A percentile compares a stretch with the other conserved stretches of the same genome.
phyloP scores from a whole-genome alignment of 1,140 invertebrate species.

The Bombus impatiens region DNA sequence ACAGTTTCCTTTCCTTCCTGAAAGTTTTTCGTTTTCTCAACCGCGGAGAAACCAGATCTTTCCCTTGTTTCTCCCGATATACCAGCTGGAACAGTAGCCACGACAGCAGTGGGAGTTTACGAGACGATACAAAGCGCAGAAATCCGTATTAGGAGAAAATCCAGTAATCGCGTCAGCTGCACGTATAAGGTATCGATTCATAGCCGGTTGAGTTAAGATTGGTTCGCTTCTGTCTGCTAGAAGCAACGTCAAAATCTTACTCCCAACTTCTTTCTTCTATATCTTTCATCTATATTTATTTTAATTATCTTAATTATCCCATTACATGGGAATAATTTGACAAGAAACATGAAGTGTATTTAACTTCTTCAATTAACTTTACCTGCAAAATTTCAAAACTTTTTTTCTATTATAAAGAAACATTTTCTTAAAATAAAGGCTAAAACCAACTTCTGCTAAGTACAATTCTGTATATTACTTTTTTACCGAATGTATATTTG shows the following conservation, averaged over 20 bases:
- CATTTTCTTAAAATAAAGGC: no score
- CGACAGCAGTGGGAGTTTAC: slow-evolving; percentile 29
- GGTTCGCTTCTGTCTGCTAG: background rate
- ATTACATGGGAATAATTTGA: background rate
- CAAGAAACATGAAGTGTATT: no score
- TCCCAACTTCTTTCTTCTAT: background rate
- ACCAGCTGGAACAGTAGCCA: slow-evolving; percentile 11
- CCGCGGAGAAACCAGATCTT: slow-evolving; percentile 39
- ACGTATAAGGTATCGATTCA: slow-evolving; percentile 75
- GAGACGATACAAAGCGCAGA: slow-evolving; percentile 63
- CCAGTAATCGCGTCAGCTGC: slow-evolving; percentile 70
- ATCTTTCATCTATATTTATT: background rate
- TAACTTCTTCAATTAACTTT: no score
- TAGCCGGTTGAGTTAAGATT: slow-evolving; percentile 60
- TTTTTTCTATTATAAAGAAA: no score
- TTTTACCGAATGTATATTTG: background rate
- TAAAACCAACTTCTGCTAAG: no score
- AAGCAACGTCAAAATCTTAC: background rate
- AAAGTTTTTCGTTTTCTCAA: slow-evolving; percentile 23
- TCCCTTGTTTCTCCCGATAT: slow-evolving; percentile 2
- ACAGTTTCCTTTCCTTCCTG: slow-evolving; percentile 3
- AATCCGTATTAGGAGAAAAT: slow-evolving; percentile 75
- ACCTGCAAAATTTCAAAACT: no score
- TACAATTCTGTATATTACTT: no score
- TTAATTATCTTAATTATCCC: background rate